Evolutionary conservation across 2,797 vertebrate species (phyloP), one percentile per base, ranked within the genome.

Genomic region (Clarias laeviceps): DNA sequence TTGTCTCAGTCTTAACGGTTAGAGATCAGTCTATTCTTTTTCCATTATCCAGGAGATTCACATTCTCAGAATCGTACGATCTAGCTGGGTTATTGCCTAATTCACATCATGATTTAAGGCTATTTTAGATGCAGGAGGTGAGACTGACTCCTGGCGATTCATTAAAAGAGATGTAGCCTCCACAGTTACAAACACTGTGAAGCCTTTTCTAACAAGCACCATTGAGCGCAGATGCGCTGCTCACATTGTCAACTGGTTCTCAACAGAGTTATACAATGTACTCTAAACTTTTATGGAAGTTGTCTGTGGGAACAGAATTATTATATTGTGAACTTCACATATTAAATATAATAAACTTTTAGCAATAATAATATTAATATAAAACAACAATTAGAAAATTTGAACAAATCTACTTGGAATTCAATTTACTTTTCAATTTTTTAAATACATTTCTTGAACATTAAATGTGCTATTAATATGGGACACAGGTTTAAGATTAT

Each of bases 1-100:
- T 79, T 69, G 70, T 61, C 78, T 50, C 64, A 29, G 84, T 69
- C 32, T 54, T 66, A n/a, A 57, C 22, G 66, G 68, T 80, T 29
- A 29, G 77, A 74, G 57, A 54, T 81, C 24, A 56, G 65, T 50
- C 50, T 82, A 17, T 59, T 56, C 56, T 65, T 81, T 8, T 2
- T 34, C 9, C 5, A 34, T 5, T 56, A 29, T 80, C 15, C 11
- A 61, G 65, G 64, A 17, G 34, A 27, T 34, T 56, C n/a, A 15
- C 37, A 62, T 29, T 62, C 65, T 56, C 54, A 50, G n/a, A 72
- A 40, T 37, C 18, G 17, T 27, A 0, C 3, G 57, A 50, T 27
- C 18, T 34, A 45, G 40, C 37, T 12, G 34, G 27, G 59, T 29
- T 72, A 54, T 27, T 80, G 50, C 57, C 64, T 80, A 80, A 80